Conservation (phyloP, 2,113 vertebrate genomes). For the Delphinapterus leucas region DNA sequence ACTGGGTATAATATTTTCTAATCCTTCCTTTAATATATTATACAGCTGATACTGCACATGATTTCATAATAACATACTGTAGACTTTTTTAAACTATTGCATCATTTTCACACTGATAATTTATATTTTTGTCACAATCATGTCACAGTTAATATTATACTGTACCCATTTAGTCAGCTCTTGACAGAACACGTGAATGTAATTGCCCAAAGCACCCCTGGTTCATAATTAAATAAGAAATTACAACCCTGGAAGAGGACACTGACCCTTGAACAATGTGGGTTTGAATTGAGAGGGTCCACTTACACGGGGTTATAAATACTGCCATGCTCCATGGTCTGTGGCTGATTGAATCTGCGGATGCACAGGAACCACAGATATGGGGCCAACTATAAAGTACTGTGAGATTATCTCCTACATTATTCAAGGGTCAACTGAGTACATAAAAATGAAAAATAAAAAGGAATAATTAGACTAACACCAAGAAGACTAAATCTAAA, state of each 20-base stretch:
- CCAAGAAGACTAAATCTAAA: background rate
- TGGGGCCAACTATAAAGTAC: too few relatives aligned
- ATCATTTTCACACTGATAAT: background rate
- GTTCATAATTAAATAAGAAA: background rate
- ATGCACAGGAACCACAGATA: too few relatives aligned
- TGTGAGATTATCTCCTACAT: too few relatives aligned
- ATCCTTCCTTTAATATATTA: background rate
- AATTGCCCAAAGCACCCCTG: background rate
- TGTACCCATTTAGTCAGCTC: background rate
- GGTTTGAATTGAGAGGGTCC: too few relatives aligned
- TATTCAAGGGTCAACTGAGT: background rate
- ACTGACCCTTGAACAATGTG: too few relatives aligned
- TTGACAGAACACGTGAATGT: background rate
- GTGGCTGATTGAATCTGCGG: too few relatives aligned
- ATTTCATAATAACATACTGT: background rate
- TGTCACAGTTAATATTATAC: background rate
- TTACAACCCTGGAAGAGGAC: background rate
- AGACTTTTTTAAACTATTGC: background rate
- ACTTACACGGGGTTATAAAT: too few relatives aligned
- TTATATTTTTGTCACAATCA: background rate
- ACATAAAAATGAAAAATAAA: background rate
- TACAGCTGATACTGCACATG: background rate
- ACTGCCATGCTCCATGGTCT: too few relatives aligned
- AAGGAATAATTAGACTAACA: background rate
- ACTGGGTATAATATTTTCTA: background rate